Base-by-base conservation (phyloP, 2,888 invertebrate species). In the Caprella mutica region DNA sequence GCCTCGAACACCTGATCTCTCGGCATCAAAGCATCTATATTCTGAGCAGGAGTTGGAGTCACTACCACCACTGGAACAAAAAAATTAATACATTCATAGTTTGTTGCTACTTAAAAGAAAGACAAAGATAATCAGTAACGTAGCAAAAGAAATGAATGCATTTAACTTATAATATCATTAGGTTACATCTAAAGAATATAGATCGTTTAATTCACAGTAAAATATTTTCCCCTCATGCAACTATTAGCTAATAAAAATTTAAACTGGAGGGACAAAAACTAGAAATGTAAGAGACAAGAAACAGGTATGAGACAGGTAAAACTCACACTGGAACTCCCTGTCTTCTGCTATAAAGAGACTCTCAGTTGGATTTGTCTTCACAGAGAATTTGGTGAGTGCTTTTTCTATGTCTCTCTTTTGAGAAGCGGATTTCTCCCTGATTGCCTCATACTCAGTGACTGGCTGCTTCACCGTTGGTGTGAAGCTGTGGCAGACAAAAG, bases 361-460 rank as follows among this genome's bases (percentile, higher is more conserved):
- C 69, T 93, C 89, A 0, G 87, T 90, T 68, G 86, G 84, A n/a
- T 87, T 86, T 1, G 94, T 96, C 76, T 92, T 91, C 1, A 93
- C 88, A 58, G 93, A 80, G 74, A 93, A 96, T 70, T 89, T 85
- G 1, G 93, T 92, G 17, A 96, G 75, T 0, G 94, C 93, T 70
- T 85, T 81, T 74, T 96, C 94, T 48, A 93, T 85, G 70, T 96
- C 93, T 55, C 89, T 79, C 72, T 94, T 94, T 70, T 96, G 94
- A 50, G 81, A 81, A 0, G 94, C 92, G 39, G 90, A 88, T 70
- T 93, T 93, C 74, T 96, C 94, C 68, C 96, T 77, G 52, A 94
- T 90, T 0, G 91, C 86, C 77, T 94, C 92, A 74, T 96, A 96
- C 71, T 96, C 96, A 3, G 92, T 91, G 3, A 91, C 86, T 33